Conservation (phyloP, 2,113 vertebrate species). For the Sphaerodactylus townsendi region DNA sequence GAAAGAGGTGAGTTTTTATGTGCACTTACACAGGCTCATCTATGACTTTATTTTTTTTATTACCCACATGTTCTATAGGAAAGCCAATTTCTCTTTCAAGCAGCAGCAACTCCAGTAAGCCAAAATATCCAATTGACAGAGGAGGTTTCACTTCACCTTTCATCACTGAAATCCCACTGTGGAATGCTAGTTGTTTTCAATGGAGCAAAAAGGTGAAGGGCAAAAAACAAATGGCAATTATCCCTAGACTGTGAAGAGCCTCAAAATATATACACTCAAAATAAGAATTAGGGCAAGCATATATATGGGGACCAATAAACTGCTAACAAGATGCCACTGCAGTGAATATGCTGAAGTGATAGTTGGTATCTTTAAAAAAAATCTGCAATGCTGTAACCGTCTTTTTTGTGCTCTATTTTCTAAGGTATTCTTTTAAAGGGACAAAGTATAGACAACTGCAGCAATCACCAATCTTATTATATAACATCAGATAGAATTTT, state of each 20-base stretch:
- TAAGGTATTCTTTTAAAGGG: neutral
- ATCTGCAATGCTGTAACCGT: neutral
- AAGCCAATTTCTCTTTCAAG: slow-evolving; percentile 59
- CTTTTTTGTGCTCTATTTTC: neutral
- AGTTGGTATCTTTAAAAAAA: neutral
- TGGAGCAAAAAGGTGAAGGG: slow-evolving; percentile 50
- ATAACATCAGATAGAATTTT: neutral
- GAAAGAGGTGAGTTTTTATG: slow-evolving; percentile 41
- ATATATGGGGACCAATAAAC: slow-evolving; percentile 29
- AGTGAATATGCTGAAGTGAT: neutral
- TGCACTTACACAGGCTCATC: slow-evolving; percentile 41
- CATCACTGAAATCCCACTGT: slow-evolving; percentile 51
- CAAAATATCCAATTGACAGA: slow-evolving; percentile 51
- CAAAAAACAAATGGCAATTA: slow-evolving; percentile 51
- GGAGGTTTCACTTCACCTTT: slow-evolving; percentile 48
- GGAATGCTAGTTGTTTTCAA: slow-evolving; percentile 46
- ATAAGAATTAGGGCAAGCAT: slow-evolving; percentile 44
- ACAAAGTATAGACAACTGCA: neutral
- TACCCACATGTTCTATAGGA: slow-evolving; percentile 46
- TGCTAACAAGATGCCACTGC: slow-evolving; percentile 35
- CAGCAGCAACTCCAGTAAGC: slow-evolving; percentile 45
- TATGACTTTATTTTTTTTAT: slow-evolving; percentile 45
- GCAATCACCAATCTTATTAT: neutral
- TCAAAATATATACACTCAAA: slow-evolving; percentile 21
- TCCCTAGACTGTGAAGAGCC: slow-evolving; percentile 38